These are phyloP conservation scores for Salpingus planirostris DNA, from an alignment of 2,888 invertebrate species.

Conservation along the genomic window DNA sequence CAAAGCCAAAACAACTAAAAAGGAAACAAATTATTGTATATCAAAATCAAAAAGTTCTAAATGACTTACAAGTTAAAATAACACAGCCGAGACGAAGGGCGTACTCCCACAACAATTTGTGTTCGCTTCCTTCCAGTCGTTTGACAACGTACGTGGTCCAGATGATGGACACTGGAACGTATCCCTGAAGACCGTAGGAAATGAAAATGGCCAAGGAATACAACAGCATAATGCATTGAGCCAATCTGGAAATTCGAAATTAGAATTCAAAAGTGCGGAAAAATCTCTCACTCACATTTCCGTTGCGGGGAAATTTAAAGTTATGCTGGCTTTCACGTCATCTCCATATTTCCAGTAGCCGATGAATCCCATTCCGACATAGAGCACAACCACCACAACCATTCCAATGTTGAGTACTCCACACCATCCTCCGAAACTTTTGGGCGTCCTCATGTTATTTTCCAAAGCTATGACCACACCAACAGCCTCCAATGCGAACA, in stretches of 20 bases:
- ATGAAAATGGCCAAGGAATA: slow-evolving; percentile 67
- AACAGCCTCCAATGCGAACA: slow-evolving; percentile 94
- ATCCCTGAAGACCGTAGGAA: slow-evolving; percentile 80
- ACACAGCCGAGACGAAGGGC: slow-evolving; percentile 36
- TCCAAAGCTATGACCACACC: slow-evolving; percentile 83
- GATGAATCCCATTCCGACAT: slow-evolving; percentile 70
- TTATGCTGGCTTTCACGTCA: slow-evolving; percentile 62
- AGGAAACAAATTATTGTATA: too few species aligned
- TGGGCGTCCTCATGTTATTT: slow-evolving; percentile 81
- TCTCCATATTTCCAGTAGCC: slow-evolving; percentile 77
- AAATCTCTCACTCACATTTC: slow-evolving; percentile 42
- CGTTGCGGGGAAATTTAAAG: slow-evolving; percentile 64
- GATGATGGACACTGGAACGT: slow-evolving; percentile 76
- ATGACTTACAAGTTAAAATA: slow-evolving; percentile 39
- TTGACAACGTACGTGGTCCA: slow-evolving; percentile 48
- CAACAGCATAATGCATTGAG: slow-evolving; percentile 53
- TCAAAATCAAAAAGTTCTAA: neutral
- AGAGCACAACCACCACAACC: slow-evolving; percentile 65
- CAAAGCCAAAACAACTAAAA: slow-evolving; percentile 61
- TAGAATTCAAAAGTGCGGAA: neutral
- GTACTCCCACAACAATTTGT: slow-evolving; percentile 34
- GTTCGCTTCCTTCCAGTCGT: slow-evolving; percentile 28
- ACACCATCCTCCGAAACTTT: slow-evolving; percentile 62
- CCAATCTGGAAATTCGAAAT: slow-evolving; percentile 43
- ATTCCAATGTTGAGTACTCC: slow-evolving; percentile 81